Base-by-base conservation (phyloP, 2,888 invertebrate genomes). In the Chrysomela aeneicollis region DNA sequence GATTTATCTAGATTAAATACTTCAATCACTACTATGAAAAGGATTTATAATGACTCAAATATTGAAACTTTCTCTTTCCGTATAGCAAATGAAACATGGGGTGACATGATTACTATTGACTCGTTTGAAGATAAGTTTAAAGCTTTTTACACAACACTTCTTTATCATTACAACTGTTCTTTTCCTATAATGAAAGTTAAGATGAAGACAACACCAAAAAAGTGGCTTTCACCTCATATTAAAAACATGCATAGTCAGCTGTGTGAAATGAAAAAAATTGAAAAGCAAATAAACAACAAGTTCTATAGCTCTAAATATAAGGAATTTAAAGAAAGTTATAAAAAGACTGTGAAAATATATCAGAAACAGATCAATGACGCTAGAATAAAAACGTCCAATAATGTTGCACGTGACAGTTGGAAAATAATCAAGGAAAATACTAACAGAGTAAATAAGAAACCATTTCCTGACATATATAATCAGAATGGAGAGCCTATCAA, bases 41-140 rank as follows among this genome's bases (percentile, higher is more conserved):
- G 51, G 19, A 51, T 51, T 51, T 21, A 51, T 51, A 51, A 51
- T 51, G 51, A 51, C 9, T 51, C 51, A 51, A 51, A 51, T 49
- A 49, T 49, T 17, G 49, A 49, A 15, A 49, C 49, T 15, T 49
- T 49, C 17, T 17, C 49, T 15, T 49, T 15, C 49, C 19, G n/a
- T 49, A 49, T 49, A 17, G 49, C 49, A 49, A 49, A 49, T 12
- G 49, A 49, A 49, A 12, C n/a, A 18, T 49, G 49, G 49, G 17
- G 15, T 3, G 49, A 49, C 49, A 49, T 12, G 17, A 18, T 15
- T 17, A 49, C 15, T 51, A 19, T 21, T 51, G 51, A 51, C 15
- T 51, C 51, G 15, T 21, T 51, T 21, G 51, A 51, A 51, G 51
- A 51, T 10, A 51, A 51, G 51, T 51, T 51, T 51, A 21, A 51